A percentile compares a stretch with the other conserved stretches of the same genome.
Conservation (phyloP, 2,797 vertebrate genomes). For the Poecilia gillii region DNA sequence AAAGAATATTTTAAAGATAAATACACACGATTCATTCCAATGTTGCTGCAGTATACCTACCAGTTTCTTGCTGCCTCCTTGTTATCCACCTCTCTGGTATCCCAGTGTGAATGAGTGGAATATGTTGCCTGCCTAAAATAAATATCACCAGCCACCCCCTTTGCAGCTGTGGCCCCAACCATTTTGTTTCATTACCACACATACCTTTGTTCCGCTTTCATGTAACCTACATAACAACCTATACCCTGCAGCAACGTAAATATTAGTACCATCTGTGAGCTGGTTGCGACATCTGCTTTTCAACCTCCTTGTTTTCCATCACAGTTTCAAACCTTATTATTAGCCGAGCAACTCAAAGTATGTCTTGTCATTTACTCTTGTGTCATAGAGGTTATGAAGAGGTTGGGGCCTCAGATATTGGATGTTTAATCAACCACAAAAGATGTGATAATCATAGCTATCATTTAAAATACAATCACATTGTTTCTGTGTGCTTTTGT, state of each 20-base stretch:
- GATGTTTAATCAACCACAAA: slow-evolving; percentile 8
- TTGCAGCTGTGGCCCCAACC: slow-evolving; percentile 33
- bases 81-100: slow-evolving; percentile 22
- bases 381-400: slow-evolving; percentile 9
- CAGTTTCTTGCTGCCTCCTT: slow-evolving; percentile 37
- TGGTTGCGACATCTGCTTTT: slow-evolving; percentile 75
- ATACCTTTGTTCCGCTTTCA: slow-evolving; percentile 60
- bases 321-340: slow-evolving; percentile 70
- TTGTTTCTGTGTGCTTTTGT: neutral
- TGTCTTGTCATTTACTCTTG: slow-evolving; percentile 39
- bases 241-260: slow-evolving; percentile 69
- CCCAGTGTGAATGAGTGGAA: slow-evolving; percentile 50
- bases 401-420: slow-evolving; percentile 8
- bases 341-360: slow-evolving; percentile 43
- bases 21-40: neutral
- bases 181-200: slow-evolving; percentile 46
- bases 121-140: slow-evolving; percentile 48
- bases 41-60: slow-evolving; percentile 45
- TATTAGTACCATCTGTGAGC: slow-evolving; percentile 74
- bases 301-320: slow-evolving; percentile 70
- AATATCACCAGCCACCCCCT: slow-evolving; percentile 35
- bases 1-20: slow-evolving; percentile 1
- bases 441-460: slow-evolving; percentile 21
- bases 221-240: slow-evolving; percentile 42
- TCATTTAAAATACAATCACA: slow-evolving; percentile 4